These are phyloP conservation scores for Prionailurus bengalensis DNA, from an alignment of 2,113 vertebrate species.

Conservation along the genomic window DNA sequence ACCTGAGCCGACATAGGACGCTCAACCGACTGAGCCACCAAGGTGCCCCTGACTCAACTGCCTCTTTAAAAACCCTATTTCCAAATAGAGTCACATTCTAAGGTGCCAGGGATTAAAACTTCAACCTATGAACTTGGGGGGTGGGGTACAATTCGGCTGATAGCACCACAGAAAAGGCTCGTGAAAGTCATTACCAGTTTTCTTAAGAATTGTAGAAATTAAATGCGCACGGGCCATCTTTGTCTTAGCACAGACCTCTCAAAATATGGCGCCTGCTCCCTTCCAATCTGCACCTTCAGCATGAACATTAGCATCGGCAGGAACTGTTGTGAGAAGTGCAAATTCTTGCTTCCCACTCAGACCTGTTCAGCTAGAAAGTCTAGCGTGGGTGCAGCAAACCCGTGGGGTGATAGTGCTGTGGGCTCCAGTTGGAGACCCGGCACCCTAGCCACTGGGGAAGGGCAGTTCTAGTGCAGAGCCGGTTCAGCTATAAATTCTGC, in stretches of 20 bases:
- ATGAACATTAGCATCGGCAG: background rate
- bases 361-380: background rate
- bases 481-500: conserved; percentile 46
- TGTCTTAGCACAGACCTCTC: background rate
- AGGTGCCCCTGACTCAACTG: background rate
- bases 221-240: background rate
- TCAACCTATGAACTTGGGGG: background rate
- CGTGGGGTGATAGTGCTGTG: background rate
- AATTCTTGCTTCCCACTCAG: background rate
- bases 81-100: background rate
- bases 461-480: background rate
- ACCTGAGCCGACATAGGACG: no score
- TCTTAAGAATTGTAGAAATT: background rate
- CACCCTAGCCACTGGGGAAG: background rate
- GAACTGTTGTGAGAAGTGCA: background rate
- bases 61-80: background rate
- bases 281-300: background rate
- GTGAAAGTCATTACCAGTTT: background rate
- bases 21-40: no score
- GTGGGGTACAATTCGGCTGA: background rate
- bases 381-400: background rate
- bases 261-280: background rate
- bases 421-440: background rate
- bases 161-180: background rate
- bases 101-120: background rate